Conservation (phyloP, 1,140 invertebrate species). For the Diorhabda carinulata region DNA sequence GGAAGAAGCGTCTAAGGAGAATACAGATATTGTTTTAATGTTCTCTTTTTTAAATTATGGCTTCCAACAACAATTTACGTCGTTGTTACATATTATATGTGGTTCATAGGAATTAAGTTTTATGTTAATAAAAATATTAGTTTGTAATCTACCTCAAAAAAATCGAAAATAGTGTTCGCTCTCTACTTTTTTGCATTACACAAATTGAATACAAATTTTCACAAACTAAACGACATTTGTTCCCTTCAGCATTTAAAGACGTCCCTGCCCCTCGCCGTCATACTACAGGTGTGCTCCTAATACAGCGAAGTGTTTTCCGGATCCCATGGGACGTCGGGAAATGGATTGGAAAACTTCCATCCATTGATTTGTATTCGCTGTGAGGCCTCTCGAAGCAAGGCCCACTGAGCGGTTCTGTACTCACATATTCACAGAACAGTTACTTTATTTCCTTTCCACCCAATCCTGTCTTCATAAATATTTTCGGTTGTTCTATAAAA, state of each 20-base stretch:
- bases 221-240: too few relatives aligned
- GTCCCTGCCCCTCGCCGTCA: neutral
- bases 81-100: too few relatives aligned
- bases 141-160: too few relatives aligned
- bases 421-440: conserved; percentile 36
- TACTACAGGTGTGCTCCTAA: conserved; percentile 36
- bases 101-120: too few relatives aligned
- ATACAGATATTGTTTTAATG: too few relatives aligned
- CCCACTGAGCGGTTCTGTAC: conserved; percentile 26
- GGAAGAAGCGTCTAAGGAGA: too few relatives aligned
- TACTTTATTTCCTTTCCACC: conserved; percentile 22
- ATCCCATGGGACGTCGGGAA: conserved; percentile 33
- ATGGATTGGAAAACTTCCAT: conserved; percentile 47
- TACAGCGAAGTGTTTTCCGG: conserved; percentile 38
- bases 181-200: too few relatives aligned
- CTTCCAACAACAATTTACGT: too few relatives aligned
- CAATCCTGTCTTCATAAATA: conserved; percentile 11
- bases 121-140: too few relatives aligned
- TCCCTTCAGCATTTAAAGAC: neutral
- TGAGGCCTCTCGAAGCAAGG: conserved; percentile 23
- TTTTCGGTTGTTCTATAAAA: neutral
- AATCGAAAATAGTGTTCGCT: too few relatives aligned
- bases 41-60: too few relatives aligned
- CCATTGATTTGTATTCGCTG: conserved; percentile 46
- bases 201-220: too few relatives aligned